Conservation (phyloP, 2,888 invertebrate genomes). For the Margaritifera margaritifera region DNA sequence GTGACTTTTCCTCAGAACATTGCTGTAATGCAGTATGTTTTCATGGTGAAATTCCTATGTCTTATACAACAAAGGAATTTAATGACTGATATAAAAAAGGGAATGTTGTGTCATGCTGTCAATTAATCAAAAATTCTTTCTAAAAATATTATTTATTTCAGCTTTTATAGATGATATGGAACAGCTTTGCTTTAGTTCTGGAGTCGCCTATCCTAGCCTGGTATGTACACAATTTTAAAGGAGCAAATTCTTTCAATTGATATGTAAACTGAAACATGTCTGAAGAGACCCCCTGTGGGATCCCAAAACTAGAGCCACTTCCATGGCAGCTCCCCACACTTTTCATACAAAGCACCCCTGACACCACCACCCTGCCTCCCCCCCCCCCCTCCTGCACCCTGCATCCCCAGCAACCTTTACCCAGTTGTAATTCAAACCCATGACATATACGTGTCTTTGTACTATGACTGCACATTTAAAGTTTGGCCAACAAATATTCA, state of each 20-base stretch:
- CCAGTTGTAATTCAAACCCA: no score
- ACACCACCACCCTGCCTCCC: background rate
- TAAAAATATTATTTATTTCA: slow-evolving; percentile 42
- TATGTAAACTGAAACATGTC: background rate
- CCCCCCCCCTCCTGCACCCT: background rate
- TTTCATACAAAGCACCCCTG: background rate
- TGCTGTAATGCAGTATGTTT: no score
- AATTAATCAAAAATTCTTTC: background rate
- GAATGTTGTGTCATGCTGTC: no score
- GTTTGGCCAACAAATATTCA: no score
- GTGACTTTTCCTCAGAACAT: no score
- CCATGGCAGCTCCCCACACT: background rate
- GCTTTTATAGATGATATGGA: slow-evolving; percentile 66
- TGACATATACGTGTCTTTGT: no score
- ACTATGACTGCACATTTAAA: no score
- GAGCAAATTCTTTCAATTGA: background rate
- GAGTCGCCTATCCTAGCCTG: slow-evolving; percentile 68
- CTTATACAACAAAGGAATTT: no score
- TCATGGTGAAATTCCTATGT: no score
- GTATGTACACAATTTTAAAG: slow-evolving; percentile 39
- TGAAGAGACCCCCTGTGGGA: background rate
- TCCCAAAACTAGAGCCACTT: background rate
- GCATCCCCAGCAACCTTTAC: no score
- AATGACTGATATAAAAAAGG: no score
- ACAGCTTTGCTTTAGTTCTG: slow-evolving; percentile 66